These are phyloP conservation scores for Lasioglossum baleicum DNA, from an alignment of 1,140 invertebrate species.

Conservation along the genomic window DNA sequence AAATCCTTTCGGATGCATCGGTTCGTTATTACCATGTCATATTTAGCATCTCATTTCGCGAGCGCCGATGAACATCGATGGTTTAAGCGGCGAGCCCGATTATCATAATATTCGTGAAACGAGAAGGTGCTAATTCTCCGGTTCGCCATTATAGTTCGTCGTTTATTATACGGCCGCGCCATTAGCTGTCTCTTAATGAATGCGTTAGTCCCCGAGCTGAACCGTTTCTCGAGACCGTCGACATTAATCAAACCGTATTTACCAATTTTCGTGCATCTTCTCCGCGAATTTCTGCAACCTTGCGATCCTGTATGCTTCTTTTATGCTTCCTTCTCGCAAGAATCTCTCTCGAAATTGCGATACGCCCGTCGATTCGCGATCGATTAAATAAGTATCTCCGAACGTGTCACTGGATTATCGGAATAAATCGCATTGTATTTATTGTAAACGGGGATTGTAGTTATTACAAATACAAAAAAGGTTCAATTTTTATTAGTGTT, in stretches of 20 bases:
- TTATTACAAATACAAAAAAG: no score
- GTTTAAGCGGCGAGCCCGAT: not conserved
- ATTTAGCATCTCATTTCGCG: not conserved
- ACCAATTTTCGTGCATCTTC: slow-evolving; percentile 15
- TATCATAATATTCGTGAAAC: slow-evolving; percentile 27
- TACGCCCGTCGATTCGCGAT: no score
- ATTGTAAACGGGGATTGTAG: no score
- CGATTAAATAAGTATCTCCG: no score
- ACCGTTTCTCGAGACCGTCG: not conserved
- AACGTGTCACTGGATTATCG: no score
- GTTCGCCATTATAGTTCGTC: not conserved
- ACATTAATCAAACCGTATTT: not conserved
- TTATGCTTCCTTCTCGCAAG: no score
- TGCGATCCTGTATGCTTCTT: no score
- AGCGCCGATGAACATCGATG: slow-evolving; percentile 4
- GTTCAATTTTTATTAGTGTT: no score
- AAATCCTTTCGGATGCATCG: not conserved
- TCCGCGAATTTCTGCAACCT: not conserved
- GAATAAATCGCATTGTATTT: no score
- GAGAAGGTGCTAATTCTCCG: slow-evolving; percentile 21
- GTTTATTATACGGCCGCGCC: not conserved
- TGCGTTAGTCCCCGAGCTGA: not conserved
- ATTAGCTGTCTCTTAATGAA: not conserved
- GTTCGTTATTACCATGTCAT: not conserved
- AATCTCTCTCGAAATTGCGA: no score